phyloP scores from a whole-genome alignment of 37 sponge, comb jelly and placozoan species.

The Spongilla lacustris region DNA sequence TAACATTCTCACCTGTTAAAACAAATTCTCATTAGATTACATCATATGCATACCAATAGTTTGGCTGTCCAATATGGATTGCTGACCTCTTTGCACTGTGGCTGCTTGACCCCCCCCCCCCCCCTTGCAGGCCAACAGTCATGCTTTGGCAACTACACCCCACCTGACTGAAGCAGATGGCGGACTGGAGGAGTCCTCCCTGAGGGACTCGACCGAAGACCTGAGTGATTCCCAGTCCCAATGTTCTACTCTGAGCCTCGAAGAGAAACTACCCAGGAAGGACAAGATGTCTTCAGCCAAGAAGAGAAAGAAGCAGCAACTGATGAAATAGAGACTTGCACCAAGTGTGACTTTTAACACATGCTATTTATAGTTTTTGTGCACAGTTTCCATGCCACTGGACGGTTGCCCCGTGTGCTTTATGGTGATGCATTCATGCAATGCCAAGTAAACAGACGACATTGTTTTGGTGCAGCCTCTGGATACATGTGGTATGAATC shows the following conservation, averaged over 20 bases:
- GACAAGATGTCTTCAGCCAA: slow-evolving; percentile 38
- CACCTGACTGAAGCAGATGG: background rate
- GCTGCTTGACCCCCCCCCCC: too few relatives aligned
- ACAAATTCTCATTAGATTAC: too few relatives aligned
- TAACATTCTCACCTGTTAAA: too few relatives aligned
- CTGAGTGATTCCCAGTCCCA: slow-evolving; percentile 67
- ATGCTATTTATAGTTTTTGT: background rate
- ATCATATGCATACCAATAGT: too few relatives aligned
- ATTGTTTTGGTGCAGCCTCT: too few relatives aligned
- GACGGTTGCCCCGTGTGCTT: background rate
- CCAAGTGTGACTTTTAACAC: background rate
- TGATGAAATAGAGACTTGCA: background rate
- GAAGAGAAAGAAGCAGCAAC: slow-evolving; percentile 55
- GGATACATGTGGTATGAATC: too few relatives aligned
- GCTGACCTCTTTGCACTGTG: too few relatives aligned
- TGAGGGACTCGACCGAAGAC: slow-evolving; percentile 57
- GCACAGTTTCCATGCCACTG: background rate
- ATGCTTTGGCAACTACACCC: too few relatives aligned
- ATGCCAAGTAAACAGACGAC: too few relatives aligned
- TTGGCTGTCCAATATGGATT: too few relatives aligned
- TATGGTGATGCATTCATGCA: too few relatives aligned
- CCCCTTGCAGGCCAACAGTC: too few relatives aligned
- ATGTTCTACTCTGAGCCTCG: slow-evolving; percentile 62
- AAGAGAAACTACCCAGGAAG: slow-evolving; percentile 13
- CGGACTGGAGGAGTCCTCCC: slow-evolving; percentile 40